Conservation (phyloP, 1,140 invertebrate genomes). For the Aporrectodea caliginosa region DNA sequence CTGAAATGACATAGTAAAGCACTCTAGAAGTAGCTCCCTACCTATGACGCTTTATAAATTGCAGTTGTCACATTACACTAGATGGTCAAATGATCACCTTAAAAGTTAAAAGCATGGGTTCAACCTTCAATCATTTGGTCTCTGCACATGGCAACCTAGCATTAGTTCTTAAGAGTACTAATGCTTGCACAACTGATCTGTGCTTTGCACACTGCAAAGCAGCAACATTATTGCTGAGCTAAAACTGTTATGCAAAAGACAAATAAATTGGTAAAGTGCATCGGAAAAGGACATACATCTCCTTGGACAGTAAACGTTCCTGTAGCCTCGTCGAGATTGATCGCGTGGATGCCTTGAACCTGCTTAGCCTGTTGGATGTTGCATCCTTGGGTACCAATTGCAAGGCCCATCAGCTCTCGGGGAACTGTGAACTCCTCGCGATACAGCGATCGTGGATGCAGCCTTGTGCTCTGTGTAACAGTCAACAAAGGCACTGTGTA, state of each 20-base stretch:
- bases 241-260: not conserved
- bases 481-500: no score
- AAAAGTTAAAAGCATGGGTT: no score
- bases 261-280: not conserved
- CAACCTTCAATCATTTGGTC: no score
- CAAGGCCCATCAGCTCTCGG: slow-evolving; percentile 92
- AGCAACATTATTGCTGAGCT: not conserved
- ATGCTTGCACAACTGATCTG: not conserved
- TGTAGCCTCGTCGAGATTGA: slow-evolving; percentile 89
- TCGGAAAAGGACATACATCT: slow-evolving; percentile 74
- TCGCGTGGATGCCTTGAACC: slow-evolving; percentile 80
- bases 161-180: no score
- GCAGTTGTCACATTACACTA: no score
- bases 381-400: slow-evolving; percentile 83
- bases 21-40: no score
- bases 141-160: no score
- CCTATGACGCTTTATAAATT: no score
- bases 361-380: slow-evolving; percentile 95
- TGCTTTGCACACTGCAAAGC: not conserved
- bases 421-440: slow-evolving; percentile 90
- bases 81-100: no score
- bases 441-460: slow-evolving; percentile 59
- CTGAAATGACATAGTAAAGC: no score
- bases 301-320: slow-evolving; percentile 95
- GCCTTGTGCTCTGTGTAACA: not conserved